Conservation (phyloP, 1,140 invertebrate species). For the Harlomillsia oculata region DNA sequence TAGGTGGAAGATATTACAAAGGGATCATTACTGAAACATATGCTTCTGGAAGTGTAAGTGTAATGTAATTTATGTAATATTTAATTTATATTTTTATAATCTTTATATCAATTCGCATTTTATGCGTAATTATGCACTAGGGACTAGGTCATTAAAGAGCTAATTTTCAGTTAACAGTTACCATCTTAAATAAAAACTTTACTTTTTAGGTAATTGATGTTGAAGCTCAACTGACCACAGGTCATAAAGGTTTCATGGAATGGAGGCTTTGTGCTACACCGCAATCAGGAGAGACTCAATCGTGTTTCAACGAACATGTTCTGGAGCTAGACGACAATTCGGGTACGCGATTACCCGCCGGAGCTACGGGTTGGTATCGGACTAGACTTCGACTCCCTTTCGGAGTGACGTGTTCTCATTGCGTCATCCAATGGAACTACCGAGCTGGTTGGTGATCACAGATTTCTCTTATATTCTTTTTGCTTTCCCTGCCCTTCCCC, state of each 20-base stretch:
- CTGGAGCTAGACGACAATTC: conserved; percentile 36
- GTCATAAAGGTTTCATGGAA: conserved; percentile 44
- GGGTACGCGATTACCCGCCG: background rate
- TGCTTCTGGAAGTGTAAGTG: conserved; percentile 35
- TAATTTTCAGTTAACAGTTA: background rate
- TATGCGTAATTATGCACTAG: too few species aligned
- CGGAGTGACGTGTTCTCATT: conserved; percentile 33
- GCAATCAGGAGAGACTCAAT: conserved; percentile 33
- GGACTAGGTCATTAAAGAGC: too few species aligned
- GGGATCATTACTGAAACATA: conserved; percentile 41
- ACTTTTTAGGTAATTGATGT: conserved; percentile 32
- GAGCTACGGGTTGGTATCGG: conserved; percentile 9
- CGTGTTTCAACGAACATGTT: conserved; percentile 39
- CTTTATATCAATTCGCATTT: too few species aligned
- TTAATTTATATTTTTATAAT: too few species aligned
- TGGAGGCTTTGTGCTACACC: conserved; percentile 40
- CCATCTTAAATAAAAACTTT: background rate
- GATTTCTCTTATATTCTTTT: too few species aligned
- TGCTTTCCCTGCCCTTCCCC: too few species aligned
- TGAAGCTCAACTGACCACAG: conserved; percentile 42
- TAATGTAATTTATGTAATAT: too few species aligned
- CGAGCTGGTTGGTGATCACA: too few species aligned
- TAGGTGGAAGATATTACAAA: conserved; percentile 39
- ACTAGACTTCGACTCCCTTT: conserved; percentile 28
- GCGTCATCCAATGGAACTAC: conserved; percentile 37